These are phyloP conservation scores for Amphipoea lucens DNA, from an alignment of 2,888 invertebrate species.

Conservation along the genomic window DNA sequence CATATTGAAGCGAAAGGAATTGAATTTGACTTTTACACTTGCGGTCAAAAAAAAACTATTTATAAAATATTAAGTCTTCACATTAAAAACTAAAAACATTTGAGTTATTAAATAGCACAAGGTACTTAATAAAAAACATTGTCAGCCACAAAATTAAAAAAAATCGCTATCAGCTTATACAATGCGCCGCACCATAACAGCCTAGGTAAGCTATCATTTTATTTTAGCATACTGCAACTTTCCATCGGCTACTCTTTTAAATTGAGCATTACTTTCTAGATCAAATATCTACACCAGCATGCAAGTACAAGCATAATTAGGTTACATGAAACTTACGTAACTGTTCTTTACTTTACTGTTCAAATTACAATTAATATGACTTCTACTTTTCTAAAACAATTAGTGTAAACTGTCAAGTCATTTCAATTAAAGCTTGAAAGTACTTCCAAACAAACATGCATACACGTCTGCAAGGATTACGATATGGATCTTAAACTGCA, in stretches of 20 bases:
- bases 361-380: constrained; percentile 35
- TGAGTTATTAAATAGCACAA: neutral
- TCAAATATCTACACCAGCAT: constrained; percentile 42
- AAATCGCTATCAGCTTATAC: constrained; percentile 49
- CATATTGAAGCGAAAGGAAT: neutral
- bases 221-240: constrained; percentile 56
- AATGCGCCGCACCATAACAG: constrained; percentile 20
- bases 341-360: neutral
- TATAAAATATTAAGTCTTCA: neutral
- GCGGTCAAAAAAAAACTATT: neutral
- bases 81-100: neutral
- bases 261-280: constrained; percentile 52
- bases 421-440: constrained; percentile 63
- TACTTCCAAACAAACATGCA: constrained; percentile 51
- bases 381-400: constrained; percentile 29
- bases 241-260: constrained; percentile 48
- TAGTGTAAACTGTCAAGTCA: constrained; percentile 61
- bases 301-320: constrained; percentile 19
- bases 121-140: neutral
- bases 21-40: neutral
- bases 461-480: constrained; percentile 65
- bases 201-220: constrained; percentile 57
- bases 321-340: constrained; percentile 33
- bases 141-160: neutral
- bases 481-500: constrained; percentile 74